Evolutionary conservation across 1,140 invertebrate genomes (phyloP).

Genomic region (Halesus radiatus): DNA sequence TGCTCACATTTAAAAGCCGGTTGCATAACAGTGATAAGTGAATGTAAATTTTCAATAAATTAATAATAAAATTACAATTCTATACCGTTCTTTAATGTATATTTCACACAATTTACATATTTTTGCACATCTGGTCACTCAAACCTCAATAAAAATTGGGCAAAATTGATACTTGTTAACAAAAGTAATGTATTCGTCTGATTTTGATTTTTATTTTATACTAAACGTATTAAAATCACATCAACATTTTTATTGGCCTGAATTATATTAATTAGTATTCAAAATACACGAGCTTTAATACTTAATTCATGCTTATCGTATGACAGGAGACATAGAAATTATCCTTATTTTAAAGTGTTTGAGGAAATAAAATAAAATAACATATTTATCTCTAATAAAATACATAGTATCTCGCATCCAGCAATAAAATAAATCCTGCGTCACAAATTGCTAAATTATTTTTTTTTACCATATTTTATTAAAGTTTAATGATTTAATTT

Average conservation of each 20-base stretch:
- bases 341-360: too few species aligned
- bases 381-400: too few species aligned
- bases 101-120: background rate
- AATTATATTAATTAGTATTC: background rate
- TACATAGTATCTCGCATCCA: too few species aligned
- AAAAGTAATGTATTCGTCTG: constrained; percentile 2
- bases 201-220: background rate
- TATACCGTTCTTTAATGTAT: background rate
- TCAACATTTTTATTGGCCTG: background rate
- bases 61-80: background rate
- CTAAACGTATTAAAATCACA: background rate
- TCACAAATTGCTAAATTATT: too few species aligned
- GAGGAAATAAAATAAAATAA: too few species aligned
- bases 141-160: background rate
- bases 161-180: background rate
- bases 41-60: background rate
- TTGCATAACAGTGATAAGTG: too few species aligned
- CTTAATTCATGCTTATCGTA: background rate
- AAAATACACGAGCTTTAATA: background rate
- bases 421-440: too few species aligned
- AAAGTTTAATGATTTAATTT: too few species aligned
- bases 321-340: background rate
- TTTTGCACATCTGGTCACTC: constrained; percentile 17
- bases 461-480: too few species aligned
- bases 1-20: too few species aligned